phyloP scores from a whole-genome alignment of 2,797 vertebrate genomes.

The Acrossocheilus wenchowensis region DNA sequence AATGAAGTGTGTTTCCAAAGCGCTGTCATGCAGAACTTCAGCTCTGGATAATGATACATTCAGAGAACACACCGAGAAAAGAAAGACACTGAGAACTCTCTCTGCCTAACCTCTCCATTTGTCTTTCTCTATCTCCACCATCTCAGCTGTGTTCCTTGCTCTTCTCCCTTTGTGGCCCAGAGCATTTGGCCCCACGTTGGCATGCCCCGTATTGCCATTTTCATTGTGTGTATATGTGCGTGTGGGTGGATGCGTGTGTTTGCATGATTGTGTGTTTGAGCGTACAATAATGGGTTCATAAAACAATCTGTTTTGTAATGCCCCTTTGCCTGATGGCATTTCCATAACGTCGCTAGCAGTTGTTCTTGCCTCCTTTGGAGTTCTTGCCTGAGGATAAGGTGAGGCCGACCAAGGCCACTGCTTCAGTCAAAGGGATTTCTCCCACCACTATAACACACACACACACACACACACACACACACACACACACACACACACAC shows the following conservation, averaged over 20 bases:
- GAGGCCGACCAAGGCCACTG: slow-evolving; percentile 67
- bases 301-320: slow-evolving; percentile 46
- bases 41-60: slow-evolving; percentile 44
- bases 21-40: slow-evolving; percentile 44
- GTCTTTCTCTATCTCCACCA: slow-evolving; percentile 57
- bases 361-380: slow-evolving; percentile 49
- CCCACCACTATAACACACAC: slow-evolving; percentile 62
- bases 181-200: slow-evolving; percentile 41
- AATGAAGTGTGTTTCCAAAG: slow-evolving; percentile 43
- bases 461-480: slow-evolving; percentile 15
- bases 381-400: slow-evolving; percentile 63
- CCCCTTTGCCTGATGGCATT: slow-evolving; percentile 54
- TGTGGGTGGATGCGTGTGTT: slow-evolving; percentile 31
- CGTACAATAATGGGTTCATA: slow-evolving; percentile 46
- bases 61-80: slow-evolving; percentile 2
- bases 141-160: slow-evolving; percentile 4
- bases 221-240: slow-evolving; percentile 30
- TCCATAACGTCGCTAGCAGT: slow-evolving; percentile 33
- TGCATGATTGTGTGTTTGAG: slow-evolving; percentile 41
- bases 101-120: slow-evolving; percentile 59
- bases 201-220: slow-evolving; percentile 42
- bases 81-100: slow-evolving; percentile 48
- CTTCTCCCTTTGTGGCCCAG: slow-evolving; percentile 9
- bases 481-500: neutral
- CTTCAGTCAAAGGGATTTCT: slow-evolving; percentile 74